phyloP scores from a whole-genome alignment of 2,888 invertebrate genomes.

The Noctua comes region DNA sequence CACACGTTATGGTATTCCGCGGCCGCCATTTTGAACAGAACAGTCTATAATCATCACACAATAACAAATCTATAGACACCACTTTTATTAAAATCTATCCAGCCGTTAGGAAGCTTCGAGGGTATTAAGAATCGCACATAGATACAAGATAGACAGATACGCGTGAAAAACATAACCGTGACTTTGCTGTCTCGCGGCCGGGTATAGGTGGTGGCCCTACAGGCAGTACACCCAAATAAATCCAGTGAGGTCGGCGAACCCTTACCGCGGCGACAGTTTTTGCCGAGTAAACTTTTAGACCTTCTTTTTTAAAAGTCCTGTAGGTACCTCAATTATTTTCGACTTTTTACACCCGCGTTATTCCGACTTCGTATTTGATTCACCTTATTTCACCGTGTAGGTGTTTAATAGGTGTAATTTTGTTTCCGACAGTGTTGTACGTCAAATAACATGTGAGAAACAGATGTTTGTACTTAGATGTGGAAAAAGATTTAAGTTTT shows the following conservation, averaged over 20 bases:
- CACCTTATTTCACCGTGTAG: slow-evolving; percentile 63
- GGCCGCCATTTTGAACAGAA: neutral
- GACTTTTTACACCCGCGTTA: slow-evolving; percentile 85
- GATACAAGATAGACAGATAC: neutral
- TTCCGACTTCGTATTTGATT: slow-evolving; percentile 82
- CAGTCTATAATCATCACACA: neutral
- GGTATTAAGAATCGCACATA: neutral
- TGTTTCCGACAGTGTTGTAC: slow-evolving; percentile 53
- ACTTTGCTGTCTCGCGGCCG: neutral
- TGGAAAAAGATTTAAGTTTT: slow-evolving; percentile 7
- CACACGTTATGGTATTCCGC: neutral
- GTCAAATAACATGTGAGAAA: slow-evolving; percentile 52
- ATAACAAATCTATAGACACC: neutral
- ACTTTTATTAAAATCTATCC: neutral
- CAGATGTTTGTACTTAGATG: slow-evolving; percentile 38
- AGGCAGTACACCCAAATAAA: slow-evolving; percentile 80
- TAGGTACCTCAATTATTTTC: slow-evolving; percentile 86
- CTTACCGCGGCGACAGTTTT: slow-evolving; percentile 85
- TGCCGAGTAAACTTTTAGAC: slow-evolving; percentile 83
- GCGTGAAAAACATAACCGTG: neutral
- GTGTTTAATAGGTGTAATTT: slow-evolving; percentile 70
- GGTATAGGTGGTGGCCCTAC: slow-evolving; percentile 61
- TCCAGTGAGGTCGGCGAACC: slow-evolving; percentile 82
- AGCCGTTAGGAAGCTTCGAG: neutral
- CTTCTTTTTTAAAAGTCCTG: slow-evolving; percentile 76